Conservation (phyloP, 1,140 invertebrate species). For the Eufriesea mexicana region DNA sequence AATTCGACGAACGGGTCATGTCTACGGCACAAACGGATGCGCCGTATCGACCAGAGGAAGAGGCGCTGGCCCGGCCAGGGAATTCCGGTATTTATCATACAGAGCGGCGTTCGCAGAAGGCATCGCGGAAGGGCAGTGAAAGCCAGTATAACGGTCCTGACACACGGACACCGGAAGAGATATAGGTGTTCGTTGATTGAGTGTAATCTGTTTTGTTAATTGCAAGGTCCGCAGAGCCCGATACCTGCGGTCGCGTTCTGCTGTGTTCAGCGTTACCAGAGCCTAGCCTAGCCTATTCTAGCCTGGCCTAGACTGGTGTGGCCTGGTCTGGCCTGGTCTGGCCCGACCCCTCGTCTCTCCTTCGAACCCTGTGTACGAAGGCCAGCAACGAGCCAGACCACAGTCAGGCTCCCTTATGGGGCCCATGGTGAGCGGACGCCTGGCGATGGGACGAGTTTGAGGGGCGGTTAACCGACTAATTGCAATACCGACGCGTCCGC, state of each 20-base stretch:
- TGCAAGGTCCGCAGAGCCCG: conserved; percentile 76
- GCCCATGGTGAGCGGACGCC: conserved; percentile 15
- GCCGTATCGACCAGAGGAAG: conserved; percentile 24
- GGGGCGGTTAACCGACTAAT: conserved; percentile 77
- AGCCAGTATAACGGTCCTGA: conserved; percentile 53
- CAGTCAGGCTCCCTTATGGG: conserved; percentile 49
- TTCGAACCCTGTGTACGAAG: conserved; percentile 27
- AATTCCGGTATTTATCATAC: conserved; percentile 31
- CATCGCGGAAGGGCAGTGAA: conserved; percentile 29
- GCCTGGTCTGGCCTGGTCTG: not conserved
- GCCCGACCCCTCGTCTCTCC: conserved; percentile 27
- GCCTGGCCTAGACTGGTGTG: too few species aligned
- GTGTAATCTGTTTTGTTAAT: conserved; percentile 80
- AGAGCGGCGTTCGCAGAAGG: not conserved
- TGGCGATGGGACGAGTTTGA: conserved; percentile 40
- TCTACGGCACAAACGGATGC: conserved; percentile 12
- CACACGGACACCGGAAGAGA: conserved; percentile 26
- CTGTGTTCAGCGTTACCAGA: conserved; percentile 70
- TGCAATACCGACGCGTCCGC: conserved; percentile 74
- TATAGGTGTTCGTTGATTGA: conserved; percentile 76
- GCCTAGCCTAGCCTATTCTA: not conserved
- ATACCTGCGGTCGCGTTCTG: conserved; percentile 74
- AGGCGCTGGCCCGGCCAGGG: not conserved
- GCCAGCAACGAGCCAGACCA: conserved; percentile 49
- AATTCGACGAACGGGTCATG: not conserved